Percentiles rank a stretch among this genome's conserved stretches.
phyloP scores from a whole-genome alignment of 2,888 invertebrate species.

The Eristalis intricaria region DNA sequence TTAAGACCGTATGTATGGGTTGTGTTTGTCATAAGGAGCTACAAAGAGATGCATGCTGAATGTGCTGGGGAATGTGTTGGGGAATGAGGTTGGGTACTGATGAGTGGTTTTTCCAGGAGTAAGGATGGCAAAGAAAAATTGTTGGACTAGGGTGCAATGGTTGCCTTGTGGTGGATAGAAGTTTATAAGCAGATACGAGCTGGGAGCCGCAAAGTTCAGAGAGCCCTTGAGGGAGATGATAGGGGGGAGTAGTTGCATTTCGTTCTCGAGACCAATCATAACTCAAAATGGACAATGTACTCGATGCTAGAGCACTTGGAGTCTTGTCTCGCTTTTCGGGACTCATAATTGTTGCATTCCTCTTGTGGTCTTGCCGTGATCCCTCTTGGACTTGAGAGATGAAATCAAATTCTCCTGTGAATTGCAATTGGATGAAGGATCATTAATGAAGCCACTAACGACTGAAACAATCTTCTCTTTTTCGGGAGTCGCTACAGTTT shows the following conservation, averaged over 20 bases:
- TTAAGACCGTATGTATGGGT: conserved; percentile 12
- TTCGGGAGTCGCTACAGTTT: too few species aligned
- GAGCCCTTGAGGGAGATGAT: neutral
- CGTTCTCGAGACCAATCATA: neutral
- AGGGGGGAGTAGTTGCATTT: neutral
- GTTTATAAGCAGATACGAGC: neutral
- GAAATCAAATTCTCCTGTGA: too few species aligned
- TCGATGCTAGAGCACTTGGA: too few species aligned
- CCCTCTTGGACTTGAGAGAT: too few species aligned
- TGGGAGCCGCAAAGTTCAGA: neutral
- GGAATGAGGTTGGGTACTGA: neutral
- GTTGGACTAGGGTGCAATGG: neutral
- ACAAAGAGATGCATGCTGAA: neutral
- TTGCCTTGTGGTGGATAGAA: neutral
- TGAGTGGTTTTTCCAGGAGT: neutral
- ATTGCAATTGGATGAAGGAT: too few species aligned
- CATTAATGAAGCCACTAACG: too few species aligned
- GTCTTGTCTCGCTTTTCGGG: neutral
- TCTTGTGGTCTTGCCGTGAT: neutral
- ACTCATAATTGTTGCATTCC: neutral
- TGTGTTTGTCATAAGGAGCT: neutral
- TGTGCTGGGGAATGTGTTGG: neutral
- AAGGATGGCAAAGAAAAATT: neutral
- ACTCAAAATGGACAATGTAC: neutral
- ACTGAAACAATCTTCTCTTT: too few species aligned